Evolutionary conservation across 2,113 vertebrate genomes (phyloP).

Genomic region (Gorilla gorilla): DNA sequence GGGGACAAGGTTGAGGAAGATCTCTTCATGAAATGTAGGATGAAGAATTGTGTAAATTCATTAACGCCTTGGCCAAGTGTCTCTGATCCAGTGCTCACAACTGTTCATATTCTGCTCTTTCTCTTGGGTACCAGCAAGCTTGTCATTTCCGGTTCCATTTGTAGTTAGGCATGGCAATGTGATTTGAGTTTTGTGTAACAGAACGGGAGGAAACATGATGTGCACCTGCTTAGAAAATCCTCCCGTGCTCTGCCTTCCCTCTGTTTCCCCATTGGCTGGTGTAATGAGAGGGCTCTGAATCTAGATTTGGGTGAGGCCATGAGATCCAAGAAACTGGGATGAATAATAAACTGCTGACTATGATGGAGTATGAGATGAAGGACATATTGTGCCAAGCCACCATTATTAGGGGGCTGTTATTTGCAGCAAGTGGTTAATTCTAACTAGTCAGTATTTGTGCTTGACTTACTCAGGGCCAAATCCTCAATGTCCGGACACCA

Average conservation of each 20-base stretch:
- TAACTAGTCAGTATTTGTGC: neutral
- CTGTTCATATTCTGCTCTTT: neutral
- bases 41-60: neutral
- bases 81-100: neutral
- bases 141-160: neutral
- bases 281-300: neutral
- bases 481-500: neutral
- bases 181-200: neutral
- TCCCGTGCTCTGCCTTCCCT: neutral
- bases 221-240: neutral
- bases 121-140: neutral
- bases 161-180: neutral
- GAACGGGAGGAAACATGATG: neutral
- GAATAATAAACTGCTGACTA: neutral
- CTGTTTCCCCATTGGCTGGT: neutral
- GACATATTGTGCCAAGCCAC: neutral
- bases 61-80: neutral
- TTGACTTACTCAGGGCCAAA: neutral
- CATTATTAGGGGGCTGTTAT: neutral
- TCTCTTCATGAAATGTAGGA: neutral
- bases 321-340: neutral
- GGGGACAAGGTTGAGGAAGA: neutral
- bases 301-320: neutral
- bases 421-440: neutral
- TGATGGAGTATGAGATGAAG: neutral